These are phyloP conservation scores for Gavialis gangeticus DNA, from an alignment of 2,113 vertebrate species.

Conservation along the genomic window DNA sequence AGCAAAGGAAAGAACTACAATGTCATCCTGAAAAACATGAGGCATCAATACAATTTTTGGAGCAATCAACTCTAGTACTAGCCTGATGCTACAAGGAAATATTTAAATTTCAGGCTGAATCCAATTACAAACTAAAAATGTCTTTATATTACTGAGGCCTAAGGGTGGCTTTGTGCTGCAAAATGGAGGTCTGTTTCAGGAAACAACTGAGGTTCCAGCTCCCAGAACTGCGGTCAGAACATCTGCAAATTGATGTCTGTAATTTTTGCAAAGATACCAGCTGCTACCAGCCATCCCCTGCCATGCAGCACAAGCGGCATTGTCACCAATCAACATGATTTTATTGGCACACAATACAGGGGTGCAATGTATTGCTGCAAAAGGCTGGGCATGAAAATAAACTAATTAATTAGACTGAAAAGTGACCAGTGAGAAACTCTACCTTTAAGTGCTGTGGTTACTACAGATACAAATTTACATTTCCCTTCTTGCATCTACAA, in stretches of 20 bases:
- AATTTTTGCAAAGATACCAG: conserved; percentile 11
- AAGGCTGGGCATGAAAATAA: not conserved
- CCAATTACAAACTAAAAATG: conserved; percentile 9
- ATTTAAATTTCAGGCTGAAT: not conserved
- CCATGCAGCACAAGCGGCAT: not conserved
- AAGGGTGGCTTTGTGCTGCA: not conserved
- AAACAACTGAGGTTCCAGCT: not conserved
- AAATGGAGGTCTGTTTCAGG: not conserved
- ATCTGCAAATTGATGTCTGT: conserved; percentile 43
- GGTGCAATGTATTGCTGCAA: not conserved
- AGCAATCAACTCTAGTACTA: not conserved
- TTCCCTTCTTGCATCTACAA: not conserved
- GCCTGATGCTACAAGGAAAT: not conserved
- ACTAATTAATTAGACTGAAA: not conserved
- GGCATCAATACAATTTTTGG: not conserved
- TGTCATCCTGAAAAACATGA: not conserved
- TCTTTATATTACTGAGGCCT: not conserved
- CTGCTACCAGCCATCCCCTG: not conserved
- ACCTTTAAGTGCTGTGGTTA: not conserved
- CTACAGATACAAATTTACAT: rapidly evolving
- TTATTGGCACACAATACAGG: not conserved
- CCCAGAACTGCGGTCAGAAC: conserved; percentile 8
- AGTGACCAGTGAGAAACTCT: not conserved
- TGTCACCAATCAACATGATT: conserved; percentile 27
- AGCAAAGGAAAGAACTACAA: not conserved